Conservation (phyloP, 2,113 vertebrate genomes). For the Mus spicilegus region DNA sequence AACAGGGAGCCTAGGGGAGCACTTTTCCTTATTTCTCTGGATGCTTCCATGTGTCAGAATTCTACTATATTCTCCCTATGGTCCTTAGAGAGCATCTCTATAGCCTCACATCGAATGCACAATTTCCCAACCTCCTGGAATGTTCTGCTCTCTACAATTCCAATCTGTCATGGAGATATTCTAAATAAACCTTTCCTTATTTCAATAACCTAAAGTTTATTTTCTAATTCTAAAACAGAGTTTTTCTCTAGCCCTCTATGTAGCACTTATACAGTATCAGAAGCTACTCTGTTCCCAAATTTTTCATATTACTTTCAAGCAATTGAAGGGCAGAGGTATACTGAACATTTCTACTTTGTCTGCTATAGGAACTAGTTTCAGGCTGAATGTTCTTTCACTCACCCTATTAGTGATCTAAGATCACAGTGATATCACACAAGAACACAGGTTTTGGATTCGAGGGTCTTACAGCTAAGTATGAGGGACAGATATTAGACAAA, state of each 20-base stretch:
- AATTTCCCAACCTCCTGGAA: neutral
- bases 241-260: neutral
- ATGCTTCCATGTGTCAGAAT: neutral
- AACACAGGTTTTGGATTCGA: neutral
- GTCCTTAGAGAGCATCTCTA: neutral
- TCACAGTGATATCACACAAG: too few relatives aligned
- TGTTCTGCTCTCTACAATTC: neutral
- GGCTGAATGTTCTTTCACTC: neutral
- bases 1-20: neutral
- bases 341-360: conserved; percentile 39
- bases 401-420: neutral
- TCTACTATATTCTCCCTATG: neutral
- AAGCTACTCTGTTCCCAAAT: neutral
- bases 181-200: neutral
- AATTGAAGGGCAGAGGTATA: neutral
- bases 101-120: neutral
- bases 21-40: neutral
- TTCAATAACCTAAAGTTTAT: neutral
- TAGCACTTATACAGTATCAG: neutral
- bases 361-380: neutral
- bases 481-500: neutral
- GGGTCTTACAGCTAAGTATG: neutral
- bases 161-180: neutral
- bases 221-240: neutral
- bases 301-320: neutral